Conservation (phyloP, 2,888 invertebrate genomes). For the Hetaerina titia region DNA sequence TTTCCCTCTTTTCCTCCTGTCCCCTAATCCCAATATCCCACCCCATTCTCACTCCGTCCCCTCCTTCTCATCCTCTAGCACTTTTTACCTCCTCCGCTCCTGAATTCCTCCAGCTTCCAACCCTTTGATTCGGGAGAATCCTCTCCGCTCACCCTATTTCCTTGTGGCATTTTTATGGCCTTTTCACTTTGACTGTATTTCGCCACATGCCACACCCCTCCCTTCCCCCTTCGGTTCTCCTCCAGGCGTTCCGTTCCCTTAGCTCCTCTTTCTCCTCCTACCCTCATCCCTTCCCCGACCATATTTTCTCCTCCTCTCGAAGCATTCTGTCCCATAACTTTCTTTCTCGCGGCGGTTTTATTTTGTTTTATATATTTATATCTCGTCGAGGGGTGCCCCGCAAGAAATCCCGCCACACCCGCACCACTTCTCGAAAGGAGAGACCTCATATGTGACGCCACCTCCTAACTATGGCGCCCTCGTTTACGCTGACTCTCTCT, state of each 20-base stretch:
- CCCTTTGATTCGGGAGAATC: background rate
- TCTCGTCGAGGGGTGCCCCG: background rate
- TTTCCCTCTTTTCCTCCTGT: background rate
- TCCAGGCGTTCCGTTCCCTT: background rate
- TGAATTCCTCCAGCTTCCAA: background rate
- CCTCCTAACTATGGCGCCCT: background rate
- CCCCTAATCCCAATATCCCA: background rate
- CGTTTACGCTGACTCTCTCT: background rate
- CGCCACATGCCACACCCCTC: slow-evolving; percentile 9
- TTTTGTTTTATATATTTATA: background rate
- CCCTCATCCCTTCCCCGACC: background rate
- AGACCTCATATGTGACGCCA: background rate
- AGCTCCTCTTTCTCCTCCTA: background rate
- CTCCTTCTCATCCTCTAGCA: background rate
- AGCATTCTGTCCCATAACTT: slow-evolving; percentile 37
- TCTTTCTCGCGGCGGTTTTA: slow-evolving; percentile 31
- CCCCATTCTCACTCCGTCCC: background rate
- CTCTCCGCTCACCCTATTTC: background rate
- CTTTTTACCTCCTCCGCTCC: background rate
- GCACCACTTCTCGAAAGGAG: background rate
- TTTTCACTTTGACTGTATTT: slow-evolving; percentile 48
- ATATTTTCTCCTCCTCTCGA: slow-evolving; percentile 22
- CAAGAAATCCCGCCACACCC: background rate
- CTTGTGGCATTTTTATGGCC: slow-evolving; percentile 28
- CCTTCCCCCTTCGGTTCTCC: background rate